phyloP scores from a whole-genome alignment of 2,888 invertebrate species.

The Linyphia triangularis region DNA sequence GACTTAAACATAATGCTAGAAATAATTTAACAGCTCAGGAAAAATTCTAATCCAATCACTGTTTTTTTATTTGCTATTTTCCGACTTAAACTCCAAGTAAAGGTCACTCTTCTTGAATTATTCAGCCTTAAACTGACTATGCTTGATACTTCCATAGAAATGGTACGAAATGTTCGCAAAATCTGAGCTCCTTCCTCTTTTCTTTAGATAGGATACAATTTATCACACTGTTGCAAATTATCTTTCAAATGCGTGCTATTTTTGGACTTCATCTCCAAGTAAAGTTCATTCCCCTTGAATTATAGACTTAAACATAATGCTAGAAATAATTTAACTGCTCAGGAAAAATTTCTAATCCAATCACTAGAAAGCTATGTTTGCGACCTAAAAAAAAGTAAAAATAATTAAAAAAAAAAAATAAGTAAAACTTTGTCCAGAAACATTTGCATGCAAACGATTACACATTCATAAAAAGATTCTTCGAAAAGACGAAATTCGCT shows the following conservation, averaged over 20 bases:
- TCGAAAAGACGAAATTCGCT: background rate
- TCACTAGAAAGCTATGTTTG: background rate
- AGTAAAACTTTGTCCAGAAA: background rate
- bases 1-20: background rate
- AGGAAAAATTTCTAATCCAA: background rate
- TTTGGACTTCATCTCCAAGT: background rate
- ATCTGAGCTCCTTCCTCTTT: too few species aligned
- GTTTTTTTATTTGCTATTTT: too few species aligned
- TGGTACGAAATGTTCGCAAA: too few species aligned
- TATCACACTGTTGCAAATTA: too few species aligned
- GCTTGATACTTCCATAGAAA: too few species aligned
- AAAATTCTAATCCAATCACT: background rate
- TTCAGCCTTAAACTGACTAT: too few species aligned
- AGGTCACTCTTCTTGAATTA: too few species aligned
- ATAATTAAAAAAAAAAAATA: background rate
- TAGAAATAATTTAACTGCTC: slow-evolving; percentile 14
- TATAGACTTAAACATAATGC: background rate
- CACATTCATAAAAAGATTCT: background rate
- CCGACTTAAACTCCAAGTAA: too few species aligned
- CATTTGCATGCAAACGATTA: slow-evolving; percentile 26
- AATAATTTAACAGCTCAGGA: slow-evolving; percentile 2
- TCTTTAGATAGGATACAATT: background rate
- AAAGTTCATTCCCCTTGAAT: background rate
- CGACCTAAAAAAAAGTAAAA: background rate
- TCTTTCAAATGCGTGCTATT: background rate